These are phyloP conservation scores for Belonocnema kinseyi DNA, from an alignment of 1,140 invertebrate species.

Conservation along the genomic window DNA sequence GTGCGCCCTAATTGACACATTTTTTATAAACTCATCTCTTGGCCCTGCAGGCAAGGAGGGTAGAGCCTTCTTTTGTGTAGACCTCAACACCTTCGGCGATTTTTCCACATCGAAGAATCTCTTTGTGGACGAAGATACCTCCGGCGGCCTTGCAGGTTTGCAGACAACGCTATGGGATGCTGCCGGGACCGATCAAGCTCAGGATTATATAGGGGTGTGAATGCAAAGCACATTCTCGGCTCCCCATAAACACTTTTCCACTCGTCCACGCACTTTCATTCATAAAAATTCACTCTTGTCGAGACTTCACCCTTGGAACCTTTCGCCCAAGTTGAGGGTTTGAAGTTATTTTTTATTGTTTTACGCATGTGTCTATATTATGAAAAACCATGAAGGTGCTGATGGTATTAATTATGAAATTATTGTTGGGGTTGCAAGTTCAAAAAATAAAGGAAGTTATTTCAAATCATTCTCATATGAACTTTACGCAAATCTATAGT, in stretches of 20 bases:
- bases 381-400: no score
- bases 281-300: slow-evolving; percentile 58
- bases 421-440: no score
- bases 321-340: no score
- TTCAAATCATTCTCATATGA: no score
- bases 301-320: neutral
- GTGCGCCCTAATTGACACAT: slow-evolving; percentile 66
- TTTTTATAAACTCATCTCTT: slow-evolving; percentile 60
- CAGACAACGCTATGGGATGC: neutral
- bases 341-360: no score
- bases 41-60: slow-evolving; percentile 49
- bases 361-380: no score
- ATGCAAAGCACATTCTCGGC: neutral
- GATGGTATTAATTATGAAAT: no score
- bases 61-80: slow-evolving; percentile 57
- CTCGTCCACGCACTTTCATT: slow-evolving; percentile 59
- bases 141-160: neutral
- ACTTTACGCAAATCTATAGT: neutral
- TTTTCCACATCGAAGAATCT: slow-evolving; percentile 47
- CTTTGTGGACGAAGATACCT: slow-evolving; percentile 47
- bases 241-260: slow-evolving; percentile 16
- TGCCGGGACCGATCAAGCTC: neutral
- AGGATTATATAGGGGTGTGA: neutral
- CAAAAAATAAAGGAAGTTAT: no score
- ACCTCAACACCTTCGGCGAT: slow-evolving; percentile 54